These are phyloP conservation scores for Sebastes goodei DNA, from an alignment of 2,797 vertebrate species.

Conservation along the genomic window DNA sequence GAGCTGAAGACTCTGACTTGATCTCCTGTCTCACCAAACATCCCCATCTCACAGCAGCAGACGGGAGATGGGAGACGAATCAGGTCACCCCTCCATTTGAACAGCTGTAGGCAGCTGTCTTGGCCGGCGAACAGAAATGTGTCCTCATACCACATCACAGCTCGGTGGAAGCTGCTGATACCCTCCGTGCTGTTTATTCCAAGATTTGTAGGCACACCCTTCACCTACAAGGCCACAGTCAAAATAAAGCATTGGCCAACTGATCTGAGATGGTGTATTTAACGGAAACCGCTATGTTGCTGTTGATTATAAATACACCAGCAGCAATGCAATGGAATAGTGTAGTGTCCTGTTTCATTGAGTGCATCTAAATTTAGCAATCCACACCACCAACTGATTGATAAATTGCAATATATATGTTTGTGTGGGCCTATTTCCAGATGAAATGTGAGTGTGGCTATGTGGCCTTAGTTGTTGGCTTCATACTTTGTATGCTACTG, in stretches of 20 bases:
- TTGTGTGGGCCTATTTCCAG: neutral
- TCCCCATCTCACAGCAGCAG: conserved; percentile 25
- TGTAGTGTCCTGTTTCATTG: conserved; percentile 53
- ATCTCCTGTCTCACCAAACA: conserved; percentile 22
- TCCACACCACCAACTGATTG: conserved; percentile 27
- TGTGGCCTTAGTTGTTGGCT: too few species aligned
- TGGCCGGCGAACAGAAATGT: conserved; percentile 57
- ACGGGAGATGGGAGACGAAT: conserved; percentile 43
- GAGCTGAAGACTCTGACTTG: neutral
- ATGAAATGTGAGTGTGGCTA: neutral
- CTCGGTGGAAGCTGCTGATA: conserved; percentile 20
- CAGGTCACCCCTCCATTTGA: conserved; percentile 14
- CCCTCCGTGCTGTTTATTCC: conserved; percentile 39
- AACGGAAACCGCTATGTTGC: conserved; percentile 37
- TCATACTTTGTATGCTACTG: neutral
- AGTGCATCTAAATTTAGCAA: conserved; percentile 45
- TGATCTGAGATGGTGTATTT: conserved; percentile 29
- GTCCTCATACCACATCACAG: conserved; percentile 51
- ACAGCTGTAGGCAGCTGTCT: conserved; percentile 52
- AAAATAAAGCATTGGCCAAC: conserved; percentile 34
- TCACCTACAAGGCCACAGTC: conserved; percentile 13
- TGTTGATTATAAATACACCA: conserved; percentile 64
- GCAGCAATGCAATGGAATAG: conserved; percentile 25
- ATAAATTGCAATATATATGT: conserved; percentile 13
- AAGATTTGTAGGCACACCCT: conserved; percentile 54